Conservation (phyloP, 1,140 invertebrate genomes). For the Cecropterus lyciades region DNA sequence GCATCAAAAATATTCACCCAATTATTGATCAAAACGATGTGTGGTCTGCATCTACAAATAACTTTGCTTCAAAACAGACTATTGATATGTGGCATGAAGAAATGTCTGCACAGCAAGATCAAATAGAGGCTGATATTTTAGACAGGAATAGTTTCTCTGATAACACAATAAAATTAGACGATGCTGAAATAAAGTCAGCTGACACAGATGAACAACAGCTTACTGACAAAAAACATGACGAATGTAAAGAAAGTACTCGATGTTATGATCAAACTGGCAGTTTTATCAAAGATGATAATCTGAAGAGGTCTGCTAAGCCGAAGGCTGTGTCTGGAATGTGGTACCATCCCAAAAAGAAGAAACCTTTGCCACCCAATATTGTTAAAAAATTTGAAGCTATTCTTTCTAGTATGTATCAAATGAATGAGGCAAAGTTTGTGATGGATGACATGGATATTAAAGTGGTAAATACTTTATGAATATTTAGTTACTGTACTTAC, state of each 20-base stretch:
- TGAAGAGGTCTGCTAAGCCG: slow-evolving; percentile 64
- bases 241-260: slow-evolving; percentile 55
- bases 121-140: slow-evolving; percentile 41
- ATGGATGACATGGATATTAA: slow-evolving; percentile 80
- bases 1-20: slow-evolving; percentile 57
- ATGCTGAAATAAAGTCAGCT: slow-evolving; percentile 47
- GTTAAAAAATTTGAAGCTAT: slow-evolving; percentile 77
- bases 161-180: slow-evolving; percentile 46
- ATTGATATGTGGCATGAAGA: slow-evolving; percentile 57
- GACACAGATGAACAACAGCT: slow-evolving; percentile 54
- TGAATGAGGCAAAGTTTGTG: slow-evolving; percentile 69
- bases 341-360: slow-evolving; percentile 80
- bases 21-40: slow-evolving; percentile 48
- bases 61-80: slow-evolving; percentile 48
- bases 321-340: slow-evolving; percentile 70
- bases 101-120: slow-evolving; percentile 40
- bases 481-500: too few species aligned
- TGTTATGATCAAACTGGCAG: slow-evolving; percentile 76
- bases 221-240: slow-evolving; percentile 43
- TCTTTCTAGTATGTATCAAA: slow-evolving; percentile 62
- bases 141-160: slow-evolving; percentile 50
- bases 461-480: slow-evolving; percentile 56
- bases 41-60: slow-evolving; percentile 50
- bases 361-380: slow-evolving; percentile 59
- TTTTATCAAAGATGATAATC: slow-evolving; percentile 66